Evolutionary conservation across 1,140 invertebrate genomes (phyloP), one percentile per base, ranked within the genome.

Genomic region (Scylla paramamosain): DNA sequence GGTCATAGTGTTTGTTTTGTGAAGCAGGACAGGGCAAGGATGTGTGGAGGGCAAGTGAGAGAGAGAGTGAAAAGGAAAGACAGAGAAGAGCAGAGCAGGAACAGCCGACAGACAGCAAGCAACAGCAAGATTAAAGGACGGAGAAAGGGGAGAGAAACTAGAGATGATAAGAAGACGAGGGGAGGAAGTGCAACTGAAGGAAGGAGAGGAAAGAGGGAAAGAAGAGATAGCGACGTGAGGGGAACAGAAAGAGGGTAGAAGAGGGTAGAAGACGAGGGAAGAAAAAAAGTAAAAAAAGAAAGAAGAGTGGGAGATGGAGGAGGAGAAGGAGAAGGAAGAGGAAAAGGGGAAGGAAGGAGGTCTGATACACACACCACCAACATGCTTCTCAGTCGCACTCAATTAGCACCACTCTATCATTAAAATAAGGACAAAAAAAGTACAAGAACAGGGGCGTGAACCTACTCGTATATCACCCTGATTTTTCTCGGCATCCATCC

Each of bases 81-180:
- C 14, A 89, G 87, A 20, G 25, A 32, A 28, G 1, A 32, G 46
- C 10, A 59, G 48, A 59, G 28, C 4, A 46, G 8, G 39, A 25
- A 39, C 39, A 91, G 12, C 3, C 28, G 45, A 46, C 14, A 32
- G 29, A 14, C 8, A 25, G 45, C 29, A 25, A 16, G 25, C 29
- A 32, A 20, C 0, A 39, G 6, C 39, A 32, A 32, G 32, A 90
- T 0, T 14, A 48, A 28, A 48, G 25, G n/a, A 91, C 29, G 90
- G 12, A 29, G 29, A 52, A 48, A 52, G 45, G n/a, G 29, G 25
- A 52, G 12, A 52, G 29, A 67, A 67, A 67, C 25, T 45, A 12
- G 32, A 52, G 32, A 20, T 25, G 87, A 52, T 46, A 28, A 89
- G 91, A 28, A 89, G 91, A 92, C n/a, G 45, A 77, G 59, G 39